Evolutionary conservation across 2,797 vertebrate genomes (phyloP).

Genomic region (Gephyroberyx darwinii): DNA sequence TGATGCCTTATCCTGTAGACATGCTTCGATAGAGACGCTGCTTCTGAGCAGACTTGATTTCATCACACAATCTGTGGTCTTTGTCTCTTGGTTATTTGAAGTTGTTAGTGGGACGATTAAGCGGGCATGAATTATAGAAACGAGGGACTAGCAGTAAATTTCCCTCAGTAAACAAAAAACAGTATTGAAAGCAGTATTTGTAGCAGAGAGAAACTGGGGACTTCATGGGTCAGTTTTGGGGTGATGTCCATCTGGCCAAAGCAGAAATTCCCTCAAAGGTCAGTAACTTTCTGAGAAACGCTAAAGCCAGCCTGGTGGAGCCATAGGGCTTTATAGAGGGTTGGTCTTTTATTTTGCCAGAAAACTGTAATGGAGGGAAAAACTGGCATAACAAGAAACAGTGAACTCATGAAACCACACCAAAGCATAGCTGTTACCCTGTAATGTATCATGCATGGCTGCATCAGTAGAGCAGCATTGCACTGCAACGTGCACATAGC

Average conservation of each 20-base stretch:
- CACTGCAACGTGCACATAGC: constrained; percentile 49
- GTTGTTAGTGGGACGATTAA: background rate
- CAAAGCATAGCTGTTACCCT: constrained; percentile 38
- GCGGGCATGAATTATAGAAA: background rate
- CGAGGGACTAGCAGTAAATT: background rate
- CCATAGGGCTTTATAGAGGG: too few relatives aligned
- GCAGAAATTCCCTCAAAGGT: constrained; percentile 32
- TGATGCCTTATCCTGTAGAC: background rate
- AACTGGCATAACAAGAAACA: constrained; percentile 34
- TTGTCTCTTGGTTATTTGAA: background rate
- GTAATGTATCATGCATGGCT: constrained; percentile 45
- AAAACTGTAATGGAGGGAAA: constrained; percentile 2
- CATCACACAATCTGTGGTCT: background rate
- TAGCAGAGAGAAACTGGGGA: constrained; percentile 18
- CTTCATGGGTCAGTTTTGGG: constrained; percentile 1
- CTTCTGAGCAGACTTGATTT: background rate
- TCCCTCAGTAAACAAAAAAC: constrained; percentile 28
- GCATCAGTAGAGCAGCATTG: constrained; percentile 56
- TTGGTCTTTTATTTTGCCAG: constrained; percentile 12
- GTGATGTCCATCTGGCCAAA: constrained; percentile 11
- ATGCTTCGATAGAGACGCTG: background rate
- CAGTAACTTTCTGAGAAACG: constrained; percentile 29
- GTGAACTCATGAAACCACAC: constrained; percentile 59
- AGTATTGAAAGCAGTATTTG: constrained; percentile 13
- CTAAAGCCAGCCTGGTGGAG: background rate